A percentile compares a stretch with the other conserved stretches of the same genome.
phyloP scores from a whole-genome alignment of 2,797 vertebrate species.

The Tamandua tetradactyla region DNA sequence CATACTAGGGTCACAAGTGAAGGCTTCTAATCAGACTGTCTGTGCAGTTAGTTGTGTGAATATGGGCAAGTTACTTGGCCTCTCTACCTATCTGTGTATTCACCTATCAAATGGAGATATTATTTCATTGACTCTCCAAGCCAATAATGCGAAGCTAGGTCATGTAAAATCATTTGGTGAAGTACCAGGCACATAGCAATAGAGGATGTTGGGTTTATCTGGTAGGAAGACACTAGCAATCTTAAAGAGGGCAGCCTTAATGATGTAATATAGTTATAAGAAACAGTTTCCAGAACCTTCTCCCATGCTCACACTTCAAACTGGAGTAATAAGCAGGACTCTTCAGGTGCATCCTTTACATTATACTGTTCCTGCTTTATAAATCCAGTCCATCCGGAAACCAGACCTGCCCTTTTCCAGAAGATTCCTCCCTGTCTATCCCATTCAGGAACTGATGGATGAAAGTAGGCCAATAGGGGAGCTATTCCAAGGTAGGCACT shows the following conservation, averaged over 20 bases:
- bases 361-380: neutral
- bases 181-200: neutral
- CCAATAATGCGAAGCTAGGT: neutral
- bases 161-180: neutral
- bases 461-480: neutral
- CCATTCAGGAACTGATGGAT: neutral
- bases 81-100: constrained; percentile 11
- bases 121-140: neutral
- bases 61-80: constrained; percentile 27
- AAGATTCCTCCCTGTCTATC: neutral
- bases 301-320: neutral
- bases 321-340: neutral
- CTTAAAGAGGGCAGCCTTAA: neutral
- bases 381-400: neutral
- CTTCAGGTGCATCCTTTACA: neutral
- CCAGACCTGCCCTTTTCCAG: neutral
- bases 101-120: constrained; percentile 47
- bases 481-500: neutral
- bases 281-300: neutral
- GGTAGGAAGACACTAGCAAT: neutral
- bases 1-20: neutral
- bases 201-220: neutral
- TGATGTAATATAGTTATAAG: neutral
- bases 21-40: neutral
- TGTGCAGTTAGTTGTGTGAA: neutral